These are phyloP conservation scores for Meloidogyne exigua DNA, from an alignment of 1,140 invertebrate genomes.

Conservation along the genomic window DNA sequence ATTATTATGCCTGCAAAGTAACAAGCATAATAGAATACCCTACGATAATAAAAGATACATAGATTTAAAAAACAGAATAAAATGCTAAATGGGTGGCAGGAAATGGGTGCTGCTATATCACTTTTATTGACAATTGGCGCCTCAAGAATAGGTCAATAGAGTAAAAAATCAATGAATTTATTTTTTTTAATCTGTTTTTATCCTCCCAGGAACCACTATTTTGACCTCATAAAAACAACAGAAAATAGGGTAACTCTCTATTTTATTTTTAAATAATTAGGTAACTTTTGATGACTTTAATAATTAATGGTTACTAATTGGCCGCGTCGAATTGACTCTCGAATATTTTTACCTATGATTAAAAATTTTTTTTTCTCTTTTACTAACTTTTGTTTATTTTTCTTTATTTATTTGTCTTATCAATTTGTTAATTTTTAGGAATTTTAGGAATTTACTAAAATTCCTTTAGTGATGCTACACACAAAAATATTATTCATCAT, in stretches of 20 bases:
- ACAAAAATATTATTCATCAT: not conserved
- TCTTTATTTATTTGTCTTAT: not conserved
- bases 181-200: not conserved
- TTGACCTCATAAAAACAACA: too few species aligned
- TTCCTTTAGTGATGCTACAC: not conserved
- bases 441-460: conserved; percentile 1
- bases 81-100: not conserved
- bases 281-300: too few species aligned
- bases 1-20: conserved; percentile 1
- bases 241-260: not conserved
- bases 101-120: not conserved
- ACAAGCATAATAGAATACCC: not conserved
- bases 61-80: not conserved
- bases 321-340: too few species aligned
- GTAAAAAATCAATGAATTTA: not conserved
- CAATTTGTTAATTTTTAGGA: not conserved
- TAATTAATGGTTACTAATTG: too few species aligned
- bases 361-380: too few species aligned
- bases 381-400: not conserved
- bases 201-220: too few species aligned
- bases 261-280: too few species aligned
- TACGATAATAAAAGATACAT: not conserved
- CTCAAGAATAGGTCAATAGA: conserved; percentile 4
- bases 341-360: too few species aligned
- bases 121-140: not conserved